Evolutionary conservation across 2,113 vertebrate genomes (phyloP).

Genomic region (Eidolon helvum): DNA sequence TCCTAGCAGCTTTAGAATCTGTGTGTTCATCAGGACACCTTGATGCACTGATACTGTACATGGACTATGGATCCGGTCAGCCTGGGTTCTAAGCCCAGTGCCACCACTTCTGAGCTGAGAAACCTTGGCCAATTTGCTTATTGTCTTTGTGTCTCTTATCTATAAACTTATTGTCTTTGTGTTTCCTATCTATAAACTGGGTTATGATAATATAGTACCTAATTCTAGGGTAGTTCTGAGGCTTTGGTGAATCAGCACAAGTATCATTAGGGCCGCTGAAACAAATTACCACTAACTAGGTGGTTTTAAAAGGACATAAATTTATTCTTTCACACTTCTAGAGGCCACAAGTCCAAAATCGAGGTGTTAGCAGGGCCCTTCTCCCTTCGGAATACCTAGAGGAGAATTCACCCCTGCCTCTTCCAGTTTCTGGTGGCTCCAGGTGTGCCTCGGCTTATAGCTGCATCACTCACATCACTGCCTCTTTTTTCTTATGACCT

Average conservation of each 20-base stretch:
- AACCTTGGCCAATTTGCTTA: not conserved
- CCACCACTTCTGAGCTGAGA: not conserved
- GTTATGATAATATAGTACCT: not conserved
- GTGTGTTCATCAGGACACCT: not conserved
- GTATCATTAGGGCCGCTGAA: not conserved
- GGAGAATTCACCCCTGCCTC: not conserved
- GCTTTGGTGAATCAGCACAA: not conserved
- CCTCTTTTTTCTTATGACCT: rapidly evolving
- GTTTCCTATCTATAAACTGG: not conserved
- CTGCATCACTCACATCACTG: not conserved
- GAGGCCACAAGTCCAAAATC: not conserved
- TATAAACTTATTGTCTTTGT: too few relatives aligned
- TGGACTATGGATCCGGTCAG: not conserved
- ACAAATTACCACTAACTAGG: not conserved
- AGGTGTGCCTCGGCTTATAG: not conserved
- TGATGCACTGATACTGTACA: rapidly evolving
- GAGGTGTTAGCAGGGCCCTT: not conserved
- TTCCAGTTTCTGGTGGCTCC: not conserved
- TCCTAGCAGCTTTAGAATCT: not conserved
- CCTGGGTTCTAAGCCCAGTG: not conserved
- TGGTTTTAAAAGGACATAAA: not conserved
- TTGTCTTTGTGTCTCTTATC: not conserved
- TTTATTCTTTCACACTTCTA: not conserved
- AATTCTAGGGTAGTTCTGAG: not conserved
- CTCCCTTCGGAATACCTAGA: not conserved